Evolutionary conservation across 1,140 invertebrate species (phyloP).

Genomic region (Cydia splendana): DNA sequence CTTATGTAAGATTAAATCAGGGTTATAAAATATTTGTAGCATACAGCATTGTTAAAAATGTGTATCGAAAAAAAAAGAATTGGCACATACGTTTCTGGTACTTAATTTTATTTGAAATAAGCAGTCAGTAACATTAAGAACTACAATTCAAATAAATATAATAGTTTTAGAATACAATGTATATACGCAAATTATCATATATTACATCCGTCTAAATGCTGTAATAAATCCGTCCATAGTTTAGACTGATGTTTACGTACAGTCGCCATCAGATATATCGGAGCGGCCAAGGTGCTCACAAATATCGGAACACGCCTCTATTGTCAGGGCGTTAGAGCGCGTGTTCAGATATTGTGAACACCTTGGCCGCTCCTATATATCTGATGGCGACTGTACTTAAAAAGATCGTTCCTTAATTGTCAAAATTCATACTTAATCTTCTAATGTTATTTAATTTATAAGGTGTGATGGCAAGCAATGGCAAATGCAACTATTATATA

Average conservation of each 20-base stretch:
- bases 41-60: background rate
- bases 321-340: no score
- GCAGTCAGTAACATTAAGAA: constrained; percentile 8
- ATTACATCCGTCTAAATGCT: background rate
- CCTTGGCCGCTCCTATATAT: no score
- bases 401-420: background rate
- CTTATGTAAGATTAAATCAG: background rate
- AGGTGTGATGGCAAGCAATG: background rate
- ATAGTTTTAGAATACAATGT: constrained; percentile 20
- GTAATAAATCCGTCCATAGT: background rate
- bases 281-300: no score
- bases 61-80: background rate
- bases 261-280: no score
- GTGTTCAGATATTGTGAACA: no score
- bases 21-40: background rate
- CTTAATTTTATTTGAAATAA: constrained; percentile 8
- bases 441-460: constrained; percentile 4
- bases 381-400: no score
- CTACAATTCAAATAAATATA: background rate
- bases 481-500: constrained; percentile 54
- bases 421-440: background rate
- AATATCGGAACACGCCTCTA: no score
- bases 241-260: constrained; percentile 14
- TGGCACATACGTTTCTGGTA: background rate
- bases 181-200: background rate